A percentile compares a stretch with the other conserved stretches of the same genome.
These are phyloP conservation scores for Mormyrops attenuatus DNA, from an alignment of 2,797 vertebrate genomes.

Conservation along the genomic window DNA sequence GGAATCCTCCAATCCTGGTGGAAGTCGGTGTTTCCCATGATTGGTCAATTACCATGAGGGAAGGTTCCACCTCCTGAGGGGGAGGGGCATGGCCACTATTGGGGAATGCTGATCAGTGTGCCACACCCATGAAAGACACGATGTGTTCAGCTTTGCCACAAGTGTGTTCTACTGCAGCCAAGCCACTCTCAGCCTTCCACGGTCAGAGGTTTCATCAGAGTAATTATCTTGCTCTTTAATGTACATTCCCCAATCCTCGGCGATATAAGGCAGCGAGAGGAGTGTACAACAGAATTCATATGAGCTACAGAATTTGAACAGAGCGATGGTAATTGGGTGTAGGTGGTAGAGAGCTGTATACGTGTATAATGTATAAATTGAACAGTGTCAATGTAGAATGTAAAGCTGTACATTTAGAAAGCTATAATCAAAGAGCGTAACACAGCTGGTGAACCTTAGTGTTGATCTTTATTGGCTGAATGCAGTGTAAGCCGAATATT, in stretches of 20 bases:
- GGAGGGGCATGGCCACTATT: background rate
- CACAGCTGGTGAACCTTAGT: background rate
- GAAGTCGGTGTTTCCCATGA: background rate
- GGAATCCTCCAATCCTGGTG: background rate
- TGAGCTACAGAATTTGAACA: background rate
- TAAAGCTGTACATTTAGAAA: background rate
- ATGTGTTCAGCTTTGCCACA: background rate
- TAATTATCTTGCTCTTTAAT: background rate
- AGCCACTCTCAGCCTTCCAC: background rate
- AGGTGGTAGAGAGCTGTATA: background rate
- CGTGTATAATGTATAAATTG: background rate
- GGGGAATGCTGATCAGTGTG: background rate
- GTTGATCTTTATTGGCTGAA: background rate
- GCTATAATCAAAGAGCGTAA: background rate
- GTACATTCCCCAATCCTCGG: background rate
- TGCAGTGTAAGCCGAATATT: background rate
- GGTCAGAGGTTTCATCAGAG: background rate
- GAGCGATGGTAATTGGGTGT: background rate
- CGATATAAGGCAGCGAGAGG: background rate
- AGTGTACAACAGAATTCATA: background rate
- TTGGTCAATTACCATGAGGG: background rate
- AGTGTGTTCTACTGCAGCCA: background rate
- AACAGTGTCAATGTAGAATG: background rate
- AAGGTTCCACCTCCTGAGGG: background rate
- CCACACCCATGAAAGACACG: background rate